phyloP scores from a whole-genome alignment of 2,113 vertebrate genomes.

The Cyanoderma ruficeps region DNA sequence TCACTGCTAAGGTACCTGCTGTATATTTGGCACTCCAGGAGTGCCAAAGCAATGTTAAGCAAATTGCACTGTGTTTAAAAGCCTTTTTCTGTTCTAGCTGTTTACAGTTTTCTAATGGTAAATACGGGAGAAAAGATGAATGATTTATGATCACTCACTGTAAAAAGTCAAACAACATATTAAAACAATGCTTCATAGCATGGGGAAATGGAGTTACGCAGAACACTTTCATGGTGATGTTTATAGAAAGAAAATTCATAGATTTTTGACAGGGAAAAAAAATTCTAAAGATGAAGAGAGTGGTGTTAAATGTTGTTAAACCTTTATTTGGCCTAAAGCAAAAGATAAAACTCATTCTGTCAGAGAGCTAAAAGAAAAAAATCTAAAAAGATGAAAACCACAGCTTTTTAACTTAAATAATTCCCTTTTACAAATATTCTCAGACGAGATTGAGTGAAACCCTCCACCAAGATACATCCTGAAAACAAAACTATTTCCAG shows the following conservation, averaged over 20 bases:
- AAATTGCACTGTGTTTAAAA: not conserved
- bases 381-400: not conserved
- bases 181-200: constrained; percentile 50
- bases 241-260: not conserved
- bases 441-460: not conserved
- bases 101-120: constrained; percentile 12
- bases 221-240: not conserved
- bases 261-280: not conserved
- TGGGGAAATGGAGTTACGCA: not conserved
- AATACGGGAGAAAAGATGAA: not conserved
- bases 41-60: not conserved
- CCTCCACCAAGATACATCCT: not conserved
- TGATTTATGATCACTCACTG: constrained; percentile 15
- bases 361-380: not conserved
- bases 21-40: not conserved
- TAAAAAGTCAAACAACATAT: constrained; percentile 40
- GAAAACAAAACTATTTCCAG: not conserved
- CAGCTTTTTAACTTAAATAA: not conserved
- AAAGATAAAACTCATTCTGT: not conserved
- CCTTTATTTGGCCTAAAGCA: not conserved
- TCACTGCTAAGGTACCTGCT: not conserved
- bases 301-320: not conserved
- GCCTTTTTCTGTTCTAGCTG: not conserved
- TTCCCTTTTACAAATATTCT: not conserved
- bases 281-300: not conserved